Base-by-base conservation (phyloP, 1,140 invertebrate genomes). In the Ephestia elutella region DNA sequence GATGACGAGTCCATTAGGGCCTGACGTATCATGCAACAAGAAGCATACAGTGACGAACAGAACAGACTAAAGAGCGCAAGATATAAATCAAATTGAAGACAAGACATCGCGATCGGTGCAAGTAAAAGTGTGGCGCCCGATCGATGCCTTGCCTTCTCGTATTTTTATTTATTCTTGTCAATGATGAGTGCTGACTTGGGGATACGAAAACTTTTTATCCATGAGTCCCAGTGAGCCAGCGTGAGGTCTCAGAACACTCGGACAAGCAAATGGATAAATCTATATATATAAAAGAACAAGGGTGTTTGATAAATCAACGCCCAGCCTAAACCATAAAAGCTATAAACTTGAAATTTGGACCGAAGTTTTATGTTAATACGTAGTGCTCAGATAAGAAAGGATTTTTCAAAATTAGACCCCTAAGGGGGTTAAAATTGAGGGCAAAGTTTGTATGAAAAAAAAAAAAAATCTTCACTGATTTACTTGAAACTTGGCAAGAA, bases 91-190 rank as follows among this genome's bases (percentile, higher is more conserved):
- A 66, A 76, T 68, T 61, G 59, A 65, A 69, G 58, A 68, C 62
- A 70, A 68, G 68, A 63, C 67, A 73, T 72, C 66, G 65, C 62
- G 69, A 70, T 75, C 64, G 65, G 71, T 71, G 71, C 63, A 66
- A 80, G 76, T 78, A 83, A 81, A 82, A 86, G 78, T 80, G 78
- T 79, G 71, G 79, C 72, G 76, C 71, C 63, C 49, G 78, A 78
- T 78, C 73, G 69, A 71, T 25, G 67, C 57, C 63, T 64, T 25
- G 67, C 57, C 63, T 64, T 70, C 63, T 64, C 60, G 54, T 59
- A 71, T 70, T 72, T 75, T 67, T 76, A 76, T 77, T 73, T 71
- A 71, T 76, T 73, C 62, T 65, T 69, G 62, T 73, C 58, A 70
- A 75, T 70, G 64, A 70, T 71, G 73, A 68, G 70, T 65, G 67